A percentile compares a stretch with the other conserved stretches of the same genome.
phyloP scores from a whole-genome alignment of 2,888 invertebrate genomes.

The Erebia epiphron region DNA sequence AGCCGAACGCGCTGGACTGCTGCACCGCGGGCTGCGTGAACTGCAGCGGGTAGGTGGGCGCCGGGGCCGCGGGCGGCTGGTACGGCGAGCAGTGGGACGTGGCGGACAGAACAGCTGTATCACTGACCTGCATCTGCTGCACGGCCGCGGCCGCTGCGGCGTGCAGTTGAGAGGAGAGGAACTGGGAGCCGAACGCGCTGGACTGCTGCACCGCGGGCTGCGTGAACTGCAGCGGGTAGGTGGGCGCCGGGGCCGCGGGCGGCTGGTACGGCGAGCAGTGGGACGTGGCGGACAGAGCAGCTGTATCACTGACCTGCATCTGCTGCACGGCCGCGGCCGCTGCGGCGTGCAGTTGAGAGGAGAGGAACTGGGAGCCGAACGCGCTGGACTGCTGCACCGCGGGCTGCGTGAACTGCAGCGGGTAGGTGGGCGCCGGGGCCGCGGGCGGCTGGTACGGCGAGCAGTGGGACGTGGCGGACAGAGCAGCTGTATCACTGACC shows the following conservation, averaged over 20 bases:
- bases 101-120: constrained; percentile 48
- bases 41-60: constrained; percentile 84
- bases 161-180: constrained; percentile 73
- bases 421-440: no score
- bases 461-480: no score
- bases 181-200: constrained; percentile 75
- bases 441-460: no score
- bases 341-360: no score
- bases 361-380: no score
- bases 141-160: constrained; percentile 69
- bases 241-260: constrained; percentile 82
- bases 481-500: no score
- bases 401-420: no score
- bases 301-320: no score
- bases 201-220: constrained; percentile 78
- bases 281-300: no score
- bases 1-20: constrained; percentile 76
- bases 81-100: constrained; percentile 78
- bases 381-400: no score
- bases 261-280: no score
- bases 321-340: no score
- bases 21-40: constrained; percentile 81
- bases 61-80: constrained; percentile 80
- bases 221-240: constrained; percentile 85
- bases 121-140: constrained; percentile 56